A percentile compares a stretch with the other conserved stretches of the same genome.
Evolutionary conservation across 2,113 vertebrate genomes (phyloP).

Genomic region (Donacobius atricapilla): DNA sequence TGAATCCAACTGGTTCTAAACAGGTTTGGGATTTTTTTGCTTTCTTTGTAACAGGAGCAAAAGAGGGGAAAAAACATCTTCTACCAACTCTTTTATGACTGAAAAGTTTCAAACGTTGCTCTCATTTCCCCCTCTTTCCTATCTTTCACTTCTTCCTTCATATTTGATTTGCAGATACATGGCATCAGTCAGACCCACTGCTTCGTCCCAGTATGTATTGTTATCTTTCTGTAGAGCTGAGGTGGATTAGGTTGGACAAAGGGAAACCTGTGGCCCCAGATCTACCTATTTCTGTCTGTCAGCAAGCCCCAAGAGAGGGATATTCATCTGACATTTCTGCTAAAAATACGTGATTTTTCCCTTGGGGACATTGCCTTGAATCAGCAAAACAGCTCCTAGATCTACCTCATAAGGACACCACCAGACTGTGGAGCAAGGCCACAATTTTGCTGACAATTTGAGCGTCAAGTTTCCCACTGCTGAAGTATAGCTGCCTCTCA

Average conservation of each 20-base stretch:
- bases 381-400: background rate
- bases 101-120: background rate
- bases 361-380: background rate
- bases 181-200: rapidly evolving
- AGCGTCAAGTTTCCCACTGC: background rate
- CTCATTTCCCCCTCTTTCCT: background rate
- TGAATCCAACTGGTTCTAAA: background rate
- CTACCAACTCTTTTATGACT: background rate
- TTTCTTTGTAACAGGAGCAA: background rate
- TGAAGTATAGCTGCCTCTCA: background rate
- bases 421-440: background rate
- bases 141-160: background rate
- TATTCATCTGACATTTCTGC: background rate
- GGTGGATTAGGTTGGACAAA: background rate
- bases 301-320: background rate
- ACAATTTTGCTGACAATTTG: background rate
- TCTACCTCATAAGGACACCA: background rate
- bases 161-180: background rate
- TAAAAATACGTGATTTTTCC: background rate
- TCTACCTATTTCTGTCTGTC: background rate
- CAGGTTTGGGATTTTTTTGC: background rate
- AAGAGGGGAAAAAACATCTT: background rate
- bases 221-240: background rate
- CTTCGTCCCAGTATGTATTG: background rate
- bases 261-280: background rate